Conservation (phyloP, 2,888 invertebrate species). For the Tinea trinotella region DNA sequence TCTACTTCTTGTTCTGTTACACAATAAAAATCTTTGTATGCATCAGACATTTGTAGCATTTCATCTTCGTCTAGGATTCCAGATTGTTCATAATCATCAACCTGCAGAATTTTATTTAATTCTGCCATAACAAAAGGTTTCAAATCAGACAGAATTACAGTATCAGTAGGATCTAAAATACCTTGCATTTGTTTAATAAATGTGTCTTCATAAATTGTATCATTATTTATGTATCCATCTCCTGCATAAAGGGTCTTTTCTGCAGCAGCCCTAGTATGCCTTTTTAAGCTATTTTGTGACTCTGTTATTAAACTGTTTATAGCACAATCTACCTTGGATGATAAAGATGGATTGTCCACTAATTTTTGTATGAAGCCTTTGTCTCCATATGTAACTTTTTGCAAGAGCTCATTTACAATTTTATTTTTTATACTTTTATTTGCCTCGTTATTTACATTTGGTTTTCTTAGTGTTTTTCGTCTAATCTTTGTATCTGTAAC, state of each 20-base stretch:
- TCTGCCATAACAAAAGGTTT: constrained; percentile 74
- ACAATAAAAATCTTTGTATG: not conserved
- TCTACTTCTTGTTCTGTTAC: not conserved
- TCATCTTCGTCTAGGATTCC: constrained; percentile 13
- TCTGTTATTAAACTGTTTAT: constrained; percentile 63
- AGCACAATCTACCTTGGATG: constrained; percentile 66
- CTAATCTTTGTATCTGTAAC: constrained; percentile 25
- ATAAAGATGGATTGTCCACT: constrained; percentile 63
- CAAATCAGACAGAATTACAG: constrained; percentile 68
- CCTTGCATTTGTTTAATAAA: constrained; percentile 79
- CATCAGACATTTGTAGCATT: not conserved
- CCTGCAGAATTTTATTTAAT: constrained; percentile 68
- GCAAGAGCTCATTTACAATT: constrained; percentile 63
- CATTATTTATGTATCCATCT: constrained; percentile 75
- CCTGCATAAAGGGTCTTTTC: constrained; percentile 61
- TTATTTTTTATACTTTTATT: constrained; percentile 60
- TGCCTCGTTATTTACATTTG: constrained; percentile 35
- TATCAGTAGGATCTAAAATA: constrained; percentile 71
- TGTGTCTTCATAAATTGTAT: constrained; percentile 79
- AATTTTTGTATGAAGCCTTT: constrained; percentile 62
- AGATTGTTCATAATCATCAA: constrained; percentile 44
- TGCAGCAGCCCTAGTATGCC: constrained; percentile 56
- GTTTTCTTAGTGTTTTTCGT: constrained; percentile 35
- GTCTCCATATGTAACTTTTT: too few species aligned
- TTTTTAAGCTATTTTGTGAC: constrained; percentile 61